Base-by-base conservation (phyloP, 2,113 vertebrate species). In the Indicator maculatus region DNA sequence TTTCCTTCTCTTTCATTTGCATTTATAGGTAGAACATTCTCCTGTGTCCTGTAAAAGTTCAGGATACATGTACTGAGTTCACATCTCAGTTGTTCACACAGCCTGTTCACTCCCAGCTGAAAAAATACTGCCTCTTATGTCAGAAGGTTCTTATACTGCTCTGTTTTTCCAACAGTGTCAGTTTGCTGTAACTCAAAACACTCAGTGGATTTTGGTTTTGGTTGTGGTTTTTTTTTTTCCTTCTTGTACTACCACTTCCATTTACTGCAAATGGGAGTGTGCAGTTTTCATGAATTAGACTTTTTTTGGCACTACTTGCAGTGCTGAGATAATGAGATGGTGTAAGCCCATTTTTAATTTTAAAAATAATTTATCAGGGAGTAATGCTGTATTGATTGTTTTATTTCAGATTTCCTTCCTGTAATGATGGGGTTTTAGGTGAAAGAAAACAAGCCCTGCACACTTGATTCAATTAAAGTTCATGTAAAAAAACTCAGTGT, bases 21-120 rank as follows among this genome's bases (percentile, higher is more conserved):
- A 14, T 88, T 86, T 90, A 56, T 33, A 78, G 86, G 73, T 71
- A 60, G 47, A 90, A 36, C 1, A 0, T 84, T 83, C 61, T 88
- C 60, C 41, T 28, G 53, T 75, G 44, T 75, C 33, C 41, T 64
- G 17, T 86, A 75, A 75, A 90, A 65, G 55, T 90, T 61, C 30
- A 72, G 27, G 41, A 27, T 52, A 20, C 11, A 2, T 6, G 5
- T 55, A 38, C 28, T 0, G 6, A 77, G 47, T 83, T 89, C 30
- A 7, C 81, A 47, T 61, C 79, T 91, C 28, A 31, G 26, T 56
- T 81, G 69, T 81, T 88, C 33, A 33, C 4, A 2, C 41, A 67
- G 47, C 38, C 30, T 77, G 90, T 80, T 60, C 52, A 71, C 12
- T 81, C 83, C 45, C 88, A 93, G 86, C 80, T 94, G 93, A 95